Base-by-base conservation (phyloP, 2,888 invertebrate species). In the Sipha maydis region DNA sequence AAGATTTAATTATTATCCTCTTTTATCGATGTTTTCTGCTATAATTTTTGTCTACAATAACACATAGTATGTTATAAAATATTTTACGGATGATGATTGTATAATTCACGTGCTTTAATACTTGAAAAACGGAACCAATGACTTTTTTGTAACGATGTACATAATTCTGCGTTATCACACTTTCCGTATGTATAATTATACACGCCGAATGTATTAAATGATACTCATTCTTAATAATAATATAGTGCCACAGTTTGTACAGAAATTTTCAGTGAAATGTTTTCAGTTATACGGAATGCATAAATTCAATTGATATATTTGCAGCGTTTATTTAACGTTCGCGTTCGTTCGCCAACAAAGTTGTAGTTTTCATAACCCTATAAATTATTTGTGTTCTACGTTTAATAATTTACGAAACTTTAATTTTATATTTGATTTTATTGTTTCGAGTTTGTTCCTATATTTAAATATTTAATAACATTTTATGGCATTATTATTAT, bases 301-400 rank as follows among this genome's bases (percentile, higher is more conserved):
- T 78, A 54, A 78, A 78, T 85, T 48, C 69, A 69, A 78, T 85
- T 85, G 48, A 77, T 77, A 78, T 77, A 78, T 34, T 85, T 54
- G 78, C 28, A 31, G 25, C 84, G 41, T 41, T 61, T 76, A 76
- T 76, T 84, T 61, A 76, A 28, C 28, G 25, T 75, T 83, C 28
- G 9, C 77, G 3, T 76, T 17, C 67, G 28, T 69, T 78, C 25
- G 69, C 77, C 85, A 78, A 85, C 77, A 69, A 78, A 69, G 69
- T 69, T 85, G 11, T 34, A 78, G n/a, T 76, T 85, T 85, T 54
- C 76, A 69, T 69, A n/a, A 85, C 76, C n/a, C 75, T 67, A 77
- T 77, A 67, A 76, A 85, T 77, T 77, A 67, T 48, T 61, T 31
- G 56, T 25, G 61, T 84, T 67, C 25, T 31, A 38, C 75, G 38